Evolutionary conservation across 2,113 vertebrate species (phyloP).

Genomic region (Litocranius walleri): DNA sequence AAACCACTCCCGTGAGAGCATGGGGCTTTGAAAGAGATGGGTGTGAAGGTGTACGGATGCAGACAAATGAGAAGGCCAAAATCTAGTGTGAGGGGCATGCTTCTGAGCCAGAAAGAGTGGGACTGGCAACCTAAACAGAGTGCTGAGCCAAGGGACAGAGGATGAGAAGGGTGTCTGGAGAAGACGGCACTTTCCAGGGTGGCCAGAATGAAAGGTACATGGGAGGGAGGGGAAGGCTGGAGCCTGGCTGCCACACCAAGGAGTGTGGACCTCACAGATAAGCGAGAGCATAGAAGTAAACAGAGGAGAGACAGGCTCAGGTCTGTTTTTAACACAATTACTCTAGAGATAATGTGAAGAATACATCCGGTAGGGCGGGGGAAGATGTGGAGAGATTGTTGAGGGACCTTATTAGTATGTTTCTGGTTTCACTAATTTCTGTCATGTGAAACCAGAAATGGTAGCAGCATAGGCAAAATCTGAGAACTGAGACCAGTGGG

Average conservation of each 20-base stretch:
- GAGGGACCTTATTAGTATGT: neutral
- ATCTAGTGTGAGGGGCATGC: neutral
- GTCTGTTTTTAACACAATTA: neutral
- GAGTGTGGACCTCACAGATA: neutral
- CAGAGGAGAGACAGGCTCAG: neutral
- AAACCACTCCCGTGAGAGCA: neutral
- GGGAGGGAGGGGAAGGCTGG: neutral
- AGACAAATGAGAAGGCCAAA: neutral
- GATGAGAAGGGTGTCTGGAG: no score
- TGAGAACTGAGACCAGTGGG: neutral
- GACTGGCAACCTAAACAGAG: neutral
- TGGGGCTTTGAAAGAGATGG: neutral
- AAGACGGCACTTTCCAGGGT: neutral
- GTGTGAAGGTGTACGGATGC: neutral
- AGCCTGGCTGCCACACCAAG: neutral
- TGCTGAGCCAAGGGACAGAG: neutral
- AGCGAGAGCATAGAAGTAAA: rapidly evolving
- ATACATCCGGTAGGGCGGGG: neutral
- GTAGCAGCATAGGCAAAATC: neutral
- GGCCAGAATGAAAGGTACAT: neutral
- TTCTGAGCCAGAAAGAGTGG: neutral
- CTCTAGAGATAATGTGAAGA: neutral
- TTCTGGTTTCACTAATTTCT: neutral
- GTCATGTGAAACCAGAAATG: neutral
- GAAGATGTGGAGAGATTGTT: neutral